Evolutionary conservation across 2,888 invertebrate species (phyloP), one percentile per base, ranked within the genome.

Genomic region (Panopea generosa): DNA sequence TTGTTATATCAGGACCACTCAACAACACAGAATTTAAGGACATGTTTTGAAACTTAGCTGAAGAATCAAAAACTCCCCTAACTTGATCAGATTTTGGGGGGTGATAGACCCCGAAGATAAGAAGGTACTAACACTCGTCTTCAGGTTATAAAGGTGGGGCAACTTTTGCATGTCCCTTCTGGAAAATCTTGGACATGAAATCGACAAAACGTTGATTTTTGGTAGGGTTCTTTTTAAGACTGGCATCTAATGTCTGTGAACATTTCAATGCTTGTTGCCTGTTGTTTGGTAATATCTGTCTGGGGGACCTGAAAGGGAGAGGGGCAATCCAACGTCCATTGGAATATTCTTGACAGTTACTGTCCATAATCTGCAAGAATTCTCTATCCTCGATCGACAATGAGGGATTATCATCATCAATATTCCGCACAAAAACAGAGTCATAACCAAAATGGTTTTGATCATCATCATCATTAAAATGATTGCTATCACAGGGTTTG

Each of bases 101-200:
- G 22, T 81, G 66, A 22, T 74, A 68, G 1, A 82, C 69, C 1
- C 81, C 82, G 52, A 84, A 84, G 16, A 77, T 69, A 57, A 81
- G 80, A 22, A 81, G 53, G 33, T 72, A 81, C 84, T 70, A 84
- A 26, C 68, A 68, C 38, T 83, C 77, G n/a, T 29, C 62, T 0
- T 38, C n/a, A 20, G 33, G 11, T 40, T 7, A 16, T 6, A 61
- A 29, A 18, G 82, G 77, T 3, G n/a, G n/a, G n/a, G 79, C 82
- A 14, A 70, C 4, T 63, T 79, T 74, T 11, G 81, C 79, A 24
- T n/a, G n/a, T n/a, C n/a, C n/a, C n/a, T n/a, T n/a, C n/a, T n/a
- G n/a, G n/a, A n/a, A n/a, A n/a, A n/a, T 81, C 20, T 50, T 24
- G 53, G 11, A 72, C 76, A 82, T 49, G 66, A 78, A 50, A 11